Evolutionary conservation across 2,888 invertebrate species (phyloP), one percentile per base, ranked within the genome.

Genomic region (Maniola hyperantus): DNA sequence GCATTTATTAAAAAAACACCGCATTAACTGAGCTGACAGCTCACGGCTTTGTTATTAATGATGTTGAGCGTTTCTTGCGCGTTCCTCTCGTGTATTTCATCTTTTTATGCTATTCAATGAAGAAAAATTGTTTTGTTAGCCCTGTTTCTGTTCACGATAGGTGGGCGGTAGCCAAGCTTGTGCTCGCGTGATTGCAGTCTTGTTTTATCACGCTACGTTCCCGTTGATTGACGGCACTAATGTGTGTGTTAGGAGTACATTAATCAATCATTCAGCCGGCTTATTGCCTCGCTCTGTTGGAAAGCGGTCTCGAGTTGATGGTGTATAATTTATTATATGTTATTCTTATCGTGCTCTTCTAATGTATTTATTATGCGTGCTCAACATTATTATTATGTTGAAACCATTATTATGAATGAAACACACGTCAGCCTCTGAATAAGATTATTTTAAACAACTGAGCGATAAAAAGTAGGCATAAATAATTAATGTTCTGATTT

Each of bases 11-110:
- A 87, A 90, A 89, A 89, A 89, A 85, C 85, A 84, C 84, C 84
- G 87, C 87, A 87, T 90, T 87, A 89, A 86, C 86, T 83, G 85
- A 85, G 85, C 87, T 88, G 92, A 91, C 92, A 90, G 91, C 89
- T 88, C 87, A 88, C 88, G 89, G 89, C 85, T 89, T 82, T 83
- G 88, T 90, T 90, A 90, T 91, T 90, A 91, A 91, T 88, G 91
- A 85, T 77, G 79, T 73, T 79, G 79, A 74, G 75, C 77, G 79
- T 80, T 78, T 82, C 72, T 75, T 73, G 81, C 81, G 79, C 81
- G 81, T 82, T 79, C 74, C 58, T 59, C 57, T 57, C 20, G 57
- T 57, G 57, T 57, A 59, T 74, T 78, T 79, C 76, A 78, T 76
- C 79, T 83, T 82, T 84, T 77, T 72, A 62, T 80, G 74, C 76